These are phyloP conservation scores for Pterophyllum scalare DNA, from an alignment of 2,113 vertebrate species.

Conservation along the genomic window DNA sequence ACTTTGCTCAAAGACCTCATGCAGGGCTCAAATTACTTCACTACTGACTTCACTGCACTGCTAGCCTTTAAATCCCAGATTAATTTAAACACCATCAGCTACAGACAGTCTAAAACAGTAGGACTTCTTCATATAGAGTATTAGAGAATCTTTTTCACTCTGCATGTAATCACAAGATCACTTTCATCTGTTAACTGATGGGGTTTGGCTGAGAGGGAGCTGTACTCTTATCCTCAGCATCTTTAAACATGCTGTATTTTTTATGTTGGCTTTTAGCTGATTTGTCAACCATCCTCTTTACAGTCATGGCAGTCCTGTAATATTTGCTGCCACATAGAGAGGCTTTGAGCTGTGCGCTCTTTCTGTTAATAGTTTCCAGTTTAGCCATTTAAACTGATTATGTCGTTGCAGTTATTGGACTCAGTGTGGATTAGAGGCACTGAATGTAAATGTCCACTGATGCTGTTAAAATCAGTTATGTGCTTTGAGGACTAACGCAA, in stretches of 20 bases:
- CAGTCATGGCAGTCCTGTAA: neutral
- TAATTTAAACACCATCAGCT: slow-evolving; percentile 11
- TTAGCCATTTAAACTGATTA: neutral
- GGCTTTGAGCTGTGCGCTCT: neutral
- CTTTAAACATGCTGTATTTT: neutral
- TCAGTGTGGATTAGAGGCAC: neutral
- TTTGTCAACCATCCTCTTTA: neutral
- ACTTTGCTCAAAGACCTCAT: neutral
- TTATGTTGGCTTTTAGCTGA: neutral
- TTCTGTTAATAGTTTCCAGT: neutral
- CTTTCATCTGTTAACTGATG: neutral
- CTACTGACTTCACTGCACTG: neutral
- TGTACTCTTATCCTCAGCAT: neutral
- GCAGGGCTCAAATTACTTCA: neutral
- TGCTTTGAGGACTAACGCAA: neutral
- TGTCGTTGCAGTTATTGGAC: neutral
- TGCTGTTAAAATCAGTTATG: neutral
- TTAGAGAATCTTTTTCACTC: neutral
- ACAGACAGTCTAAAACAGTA: neutral
- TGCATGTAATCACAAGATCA: neutral
- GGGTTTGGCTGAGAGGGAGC: neutral
- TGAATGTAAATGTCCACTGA: neutral
- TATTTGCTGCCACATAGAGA: neutral
- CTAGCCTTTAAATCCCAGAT: slow-evolving; percentile 14
- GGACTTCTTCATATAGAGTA: slow-evolving; percentile 7